These are phyloP conservation scores for Zaprionus ornatus DNA, from an alignment of 1,140 invertebrate species.

Conservation along the genomic window DNA sequence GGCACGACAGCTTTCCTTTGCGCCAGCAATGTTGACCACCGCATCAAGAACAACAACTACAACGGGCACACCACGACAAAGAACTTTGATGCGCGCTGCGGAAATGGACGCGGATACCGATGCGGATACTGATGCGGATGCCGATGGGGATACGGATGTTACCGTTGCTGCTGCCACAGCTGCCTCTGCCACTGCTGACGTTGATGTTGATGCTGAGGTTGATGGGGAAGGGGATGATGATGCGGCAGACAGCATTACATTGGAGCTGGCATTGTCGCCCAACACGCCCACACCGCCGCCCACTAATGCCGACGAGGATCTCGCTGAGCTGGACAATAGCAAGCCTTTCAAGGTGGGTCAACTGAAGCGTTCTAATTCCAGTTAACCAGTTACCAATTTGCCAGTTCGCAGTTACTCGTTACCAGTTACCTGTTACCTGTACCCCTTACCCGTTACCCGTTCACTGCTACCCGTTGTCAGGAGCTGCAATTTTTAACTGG, in stretches of 20 bases:
- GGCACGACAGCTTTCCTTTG: neutral
- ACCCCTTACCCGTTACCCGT: neutral
- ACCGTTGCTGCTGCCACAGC: neutral
- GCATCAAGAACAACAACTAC: conserved; percentile 30
- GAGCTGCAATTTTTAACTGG: conserved; percentile 34
- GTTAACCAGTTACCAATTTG: neutral
- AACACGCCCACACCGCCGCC: conserved; percentile 70
- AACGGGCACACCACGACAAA: conserved; percentile 49
- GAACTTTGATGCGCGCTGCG: conserved; percentile 62
- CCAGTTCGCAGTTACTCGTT: neutral
- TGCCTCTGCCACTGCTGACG: conserved; percentile 25
- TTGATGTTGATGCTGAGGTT: conserved; percentile 45
- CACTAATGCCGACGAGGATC: conserved; percentile 59
- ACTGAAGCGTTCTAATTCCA: neutral
- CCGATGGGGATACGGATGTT: conserved; percentile 12
- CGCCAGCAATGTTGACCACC: conserved; percentile 3
- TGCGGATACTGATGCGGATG: conserved; percentile 59
- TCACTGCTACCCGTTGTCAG: neutral
- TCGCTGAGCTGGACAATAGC: conserved; percentile 68
- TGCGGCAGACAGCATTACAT: conserved; percentile 69
- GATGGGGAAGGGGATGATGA: conserved; percentile 64
- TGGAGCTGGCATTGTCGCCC: conserved; percentile 67
- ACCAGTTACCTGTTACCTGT: neutral
- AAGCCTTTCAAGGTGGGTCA: conserved; percentile 71
- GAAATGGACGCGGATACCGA: conserved; percentile 70